Evolutionary conservation across 2,888 invertebrate genomes (phyloP), one percentile per base, ranked within the genome.

Genomic region (Amphipoea lucens): DNA sequence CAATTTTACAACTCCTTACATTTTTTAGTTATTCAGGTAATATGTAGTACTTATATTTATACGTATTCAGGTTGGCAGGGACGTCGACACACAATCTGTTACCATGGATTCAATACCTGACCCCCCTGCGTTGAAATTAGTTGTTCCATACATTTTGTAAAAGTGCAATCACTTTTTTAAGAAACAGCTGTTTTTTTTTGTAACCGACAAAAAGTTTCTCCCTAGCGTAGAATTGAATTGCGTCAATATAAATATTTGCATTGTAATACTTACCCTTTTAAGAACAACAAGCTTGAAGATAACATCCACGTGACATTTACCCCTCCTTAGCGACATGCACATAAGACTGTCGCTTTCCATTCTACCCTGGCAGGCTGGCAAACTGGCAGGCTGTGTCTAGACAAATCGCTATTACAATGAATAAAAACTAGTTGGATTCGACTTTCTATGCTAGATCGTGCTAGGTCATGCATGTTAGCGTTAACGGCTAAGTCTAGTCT

Each of bases 361-460:
- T 78, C 65, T 7, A 65, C 48, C 84, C 81, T 40, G 84, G 42
- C 86, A 36, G 79, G 17, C 51, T 51, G 51, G 48, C 86, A 29
- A 79, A 9, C 42, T 42, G 9, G 42, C 45, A 45, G 45, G 75
- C 83, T 67, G 57, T 69, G 66, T 82, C 88, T 84, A 83, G 83
- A 84, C 88, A 85, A 85, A 86, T 86, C 70, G 84, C 81, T 78
- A 51, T 51, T 20, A 6, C 29, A 12, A 51, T 23, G 40, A 77
- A 77, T 87, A 87, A 90, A 88, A 90, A 90, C 90, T 78, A 68
- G 90, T 89, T 76, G 65, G 73, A 57, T 84, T 45, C 77, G 76
- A 83, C 84, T 90, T 89, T 89, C 90, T 90, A 89, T 74, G 83
- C 74, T 57, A 84, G 87, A 80, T 87, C 86, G 80, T 79, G 79